Evolutionary conservation across 2,113 vertebrate species (phyloP).

Genomic region (Mirza zaza): DNA sequence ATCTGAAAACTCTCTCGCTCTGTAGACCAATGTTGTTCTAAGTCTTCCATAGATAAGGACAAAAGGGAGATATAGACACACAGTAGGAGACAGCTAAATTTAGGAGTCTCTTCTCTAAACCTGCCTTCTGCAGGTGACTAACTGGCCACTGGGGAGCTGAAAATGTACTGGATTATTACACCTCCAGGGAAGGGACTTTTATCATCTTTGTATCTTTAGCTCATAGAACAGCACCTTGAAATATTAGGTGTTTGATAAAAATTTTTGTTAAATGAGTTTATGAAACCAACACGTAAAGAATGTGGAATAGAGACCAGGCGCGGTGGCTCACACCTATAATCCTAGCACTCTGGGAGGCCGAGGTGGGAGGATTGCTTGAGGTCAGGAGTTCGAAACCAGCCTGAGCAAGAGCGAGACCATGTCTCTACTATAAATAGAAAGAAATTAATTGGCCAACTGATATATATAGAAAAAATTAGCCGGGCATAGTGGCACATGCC

Average conservation of each 20-base stretch:
- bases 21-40: not conserved
- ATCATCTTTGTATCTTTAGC: not conserved
- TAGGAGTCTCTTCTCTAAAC: not conserved
- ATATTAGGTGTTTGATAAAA: not conserved
- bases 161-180: accelerated
- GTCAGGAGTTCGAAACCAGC: too few species aligned
- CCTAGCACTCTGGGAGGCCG: too few species aligned
- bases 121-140: not conserved
- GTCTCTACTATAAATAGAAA: too few species aligned
- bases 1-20: not conserved
- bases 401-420: too few species aligned
- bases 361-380: too few species aligned
- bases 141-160: not conserved
- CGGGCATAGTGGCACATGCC: too few species aligned
- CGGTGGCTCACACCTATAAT: too few species aligned
- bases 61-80: not conserved
- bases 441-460: too few species aligned
- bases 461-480: too few species aligned
- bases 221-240: not conserved
- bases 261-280: not conserved
- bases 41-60: not conserved
- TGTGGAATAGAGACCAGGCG: too few species aligned
- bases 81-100: not conserved
- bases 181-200: not conserved
- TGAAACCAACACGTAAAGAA: not conserved